Base-by-base conservation (phyloP, 2,888 invertebrate species). In the Cerastis leucographa region DNA sequence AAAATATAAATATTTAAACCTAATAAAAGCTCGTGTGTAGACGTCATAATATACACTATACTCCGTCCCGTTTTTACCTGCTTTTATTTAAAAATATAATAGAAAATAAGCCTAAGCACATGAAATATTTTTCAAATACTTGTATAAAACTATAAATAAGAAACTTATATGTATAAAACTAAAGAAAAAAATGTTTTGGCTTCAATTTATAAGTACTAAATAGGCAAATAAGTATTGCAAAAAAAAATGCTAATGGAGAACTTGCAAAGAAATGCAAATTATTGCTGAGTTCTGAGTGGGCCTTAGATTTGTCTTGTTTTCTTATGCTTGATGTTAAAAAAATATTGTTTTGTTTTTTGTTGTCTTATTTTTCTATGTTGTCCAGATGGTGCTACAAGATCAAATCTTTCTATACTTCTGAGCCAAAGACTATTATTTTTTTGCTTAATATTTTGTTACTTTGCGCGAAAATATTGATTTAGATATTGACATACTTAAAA, bases 311-410 rank as follows among this genome's bases (percentile, higher is more conserved):
- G 59, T 72, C 35, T 75, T 72, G 74, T 88, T 83, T 75, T 78
- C 70, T 85, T 79, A n/a, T 56, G 61, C 62, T 78, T 85, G 75
- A 81, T 86, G 77, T 87, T 83, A 85, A 81, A 78, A 80, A 80
- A 71, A 77, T 78, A 71, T 86, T 89, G 62, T 85, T 86, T 86
- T 82, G 70, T 86, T 85, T 87, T 87, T 78, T 70, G 78, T 84
- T n/a, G n/a, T n/a, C n/a, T 87, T 88, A 80, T 51, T 86, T 90
- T 91, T 88, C 87, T 89, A 91, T 88, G 90, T 93, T 90, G 90
- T 94, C 93, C 93, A 92, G 92, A 94, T 95, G 96, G 96, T 96
- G 96, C 96, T 96, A 96, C 86, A 89, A 94, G 93, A 94, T 94
- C 90, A 93, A 94, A 94, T 93, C 91, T 93, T 93, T 92, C 90